Percentiles rank a stretch among this genome's conserved stretches.
These are phyloP conservation scores for Barypeithes pellucidus DNA, from an alignment of 2,888 invertebrate genomes.

Conservation along the genomic window DNA sequence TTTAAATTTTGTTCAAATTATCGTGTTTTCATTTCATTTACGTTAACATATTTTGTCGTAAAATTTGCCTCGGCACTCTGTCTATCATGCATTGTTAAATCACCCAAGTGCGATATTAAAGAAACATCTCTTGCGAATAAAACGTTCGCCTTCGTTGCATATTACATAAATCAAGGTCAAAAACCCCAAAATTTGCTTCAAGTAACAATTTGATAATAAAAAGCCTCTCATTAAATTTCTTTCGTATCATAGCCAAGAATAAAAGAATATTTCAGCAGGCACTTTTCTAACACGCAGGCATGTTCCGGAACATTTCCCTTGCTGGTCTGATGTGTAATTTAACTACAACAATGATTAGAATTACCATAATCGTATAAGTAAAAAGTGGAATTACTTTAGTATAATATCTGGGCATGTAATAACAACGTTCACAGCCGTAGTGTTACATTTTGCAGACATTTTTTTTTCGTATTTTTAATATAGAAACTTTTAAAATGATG, in stretches of 20 bases:
- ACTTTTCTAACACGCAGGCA: constrained; percentile 23
- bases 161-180: not conserved
- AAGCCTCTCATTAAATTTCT: not conserved
- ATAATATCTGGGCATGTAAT: constrained; percentile 18
- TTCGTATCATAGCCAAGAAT: not conserved
- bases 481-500: too few relatives aligned
- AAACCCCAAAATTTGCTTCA: not conserved
- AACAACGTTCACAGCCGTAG: not conserved
- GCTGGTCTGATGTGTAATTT: constrained; percentile 28
- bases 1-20: too few relatives aligned
- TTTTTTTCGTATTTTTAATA: not conserved
- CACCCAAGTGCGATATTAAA: too few relatives aligned
- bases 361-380: not conserved
- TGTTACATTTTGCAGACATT: not conserved
- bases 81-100: too few relatives aligned
- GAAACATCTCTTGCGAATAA: too few relatives aligned
- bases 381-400: constrained; percentile 18
- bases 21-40: too few relatives aligned
- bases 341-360: constrained; percentile 31
- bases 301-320: constrained; percentile 45
- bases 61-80: too few relatives aligned
- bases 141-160: too few relatives aligned
- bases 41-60: too few relatives aligned
- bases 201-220: constrained; percentile 5
- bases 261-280: constrained; percentile 25